These are phyloP conservation scores for Scomber colias DNA, from an alignment of 2,113 vertebrate genomes.

Conservation along the genomic window DNA sequence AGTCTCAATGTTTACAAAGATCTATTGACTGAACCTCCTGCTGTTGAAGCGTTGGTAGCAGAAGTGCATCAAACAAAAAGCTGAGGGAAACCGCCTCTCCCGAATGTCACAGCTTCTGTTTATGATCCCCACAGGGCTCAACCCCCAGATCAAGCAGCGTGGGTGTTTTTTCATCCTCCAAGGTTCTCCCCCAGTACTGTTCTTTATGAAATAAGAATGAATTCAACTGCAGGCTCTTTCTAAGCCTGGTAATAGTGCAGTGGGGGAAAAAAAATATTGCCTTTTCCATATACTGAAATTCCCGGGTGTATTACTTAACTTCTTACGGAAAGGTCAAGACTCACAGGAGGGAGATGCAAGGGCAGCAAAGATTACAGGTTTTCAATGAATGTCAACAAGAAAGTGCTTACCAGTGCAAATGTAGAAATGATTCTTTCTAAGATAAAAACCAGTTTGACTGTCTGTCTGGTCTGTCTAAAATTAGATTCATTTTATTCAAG, in stretches of 20 bases:
- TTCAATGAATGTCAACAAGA: conserved; percentile 41
- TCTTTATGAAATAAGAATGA: conserved; percentile 70
- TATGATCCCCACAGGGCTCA: conserved; percentile 43
- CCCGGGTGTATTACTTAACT: conserved; percentile 64
- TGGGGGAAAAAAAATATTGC: conserved; percentile 38
- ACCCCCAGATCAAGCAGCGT: conserved; percentile 42
- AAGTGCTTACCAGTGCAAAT: conserved; percentile 31
- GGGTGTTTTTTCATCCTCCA: conserved; percentile 45
- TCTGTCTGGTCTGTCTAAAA: too few relatives aligned
- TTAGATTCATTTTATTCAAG: too few relatives aligned
- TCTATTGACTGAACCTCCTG: neutral
- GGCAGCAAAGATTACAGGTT: conserved; percentile 46
- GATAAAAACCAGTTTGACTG: conserved; percentile 3
- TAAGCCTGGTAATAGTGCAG: conserved; percentile 37
- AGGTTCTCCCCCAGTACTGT: conserved; percentile 23
- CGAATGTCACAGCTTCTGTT: conserved; percentile 24
- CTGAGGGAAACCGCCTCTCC: conserved; percentile 22
- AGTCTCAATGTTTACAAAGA: conserved; percentile 27
- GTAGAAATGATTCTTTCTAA: conserved; percentile 6
- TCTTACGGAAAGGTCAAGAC: conserved; percentile 65
- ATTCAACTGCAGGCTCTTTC: conserved; percentile 56
- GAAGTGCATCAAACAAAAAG: conserved; percentile 25
- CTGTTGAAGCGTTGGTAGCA: neutral
- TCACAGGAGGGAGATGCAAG: conserved; percentile 18
- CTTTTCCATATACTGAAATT: conserved; percentile 55